Conservation (phyloP, 2,113 vertebrate genomes). For the Carlito syrichta region DNA sequence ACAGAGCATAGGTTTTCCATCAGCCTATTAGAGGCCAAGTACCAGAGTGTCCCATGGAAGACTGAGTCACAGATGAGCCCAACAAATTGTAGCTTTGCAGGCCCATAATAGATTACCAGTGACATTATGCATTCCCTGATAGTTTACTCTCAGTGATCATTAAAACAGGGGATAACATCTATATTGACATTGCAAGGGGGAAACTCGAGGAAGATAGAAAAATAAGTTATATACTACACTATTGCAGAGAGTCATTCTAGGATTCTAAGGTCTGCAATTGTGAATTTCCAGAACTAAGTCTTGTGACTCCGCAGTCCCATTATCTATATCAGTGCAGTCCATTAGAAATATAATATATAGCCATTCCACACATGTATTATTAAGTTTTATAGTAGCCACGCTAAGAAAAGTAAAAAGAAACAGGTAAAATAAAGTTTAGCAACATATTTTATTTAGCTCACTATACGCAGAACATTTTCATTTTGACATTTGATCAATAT, state of each 20-base stretch:
- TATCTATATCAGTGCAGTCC: neutral
- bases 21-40: conserved; percentile 60
- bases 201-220: neutral
- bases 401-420: neutral
- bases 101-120: neutral
- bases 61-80: neutral
- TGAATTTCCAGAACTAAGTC: neutral
- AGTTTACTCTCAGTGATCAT: neutral
- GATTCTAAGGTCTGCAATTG: neutral
- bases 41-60: conserved; percentile 15
- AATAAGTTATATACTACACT: neutral
- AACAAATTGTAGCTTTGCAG: neutral
- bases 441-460: neutral
- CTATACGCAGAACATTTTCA: conserved; percentile 6
- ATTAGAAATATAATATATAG: neutral
- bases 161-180: neutral
- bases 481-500: conserved; percentile 9
- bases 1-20: conserved; percentile 62
- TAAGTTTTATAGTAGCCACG: neutral
- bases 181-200: neutral
- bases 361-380: neutral
- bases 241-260: neutral
- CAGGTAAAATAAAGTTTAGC: neutral
- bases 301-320: neutral
- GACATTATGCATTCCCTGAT: neutral